These are phyloP conservation scores for Petroica traversi DNA, from an alignment of 2,113 vertebrate genomes.

Conservation along the genomic window DNA sequence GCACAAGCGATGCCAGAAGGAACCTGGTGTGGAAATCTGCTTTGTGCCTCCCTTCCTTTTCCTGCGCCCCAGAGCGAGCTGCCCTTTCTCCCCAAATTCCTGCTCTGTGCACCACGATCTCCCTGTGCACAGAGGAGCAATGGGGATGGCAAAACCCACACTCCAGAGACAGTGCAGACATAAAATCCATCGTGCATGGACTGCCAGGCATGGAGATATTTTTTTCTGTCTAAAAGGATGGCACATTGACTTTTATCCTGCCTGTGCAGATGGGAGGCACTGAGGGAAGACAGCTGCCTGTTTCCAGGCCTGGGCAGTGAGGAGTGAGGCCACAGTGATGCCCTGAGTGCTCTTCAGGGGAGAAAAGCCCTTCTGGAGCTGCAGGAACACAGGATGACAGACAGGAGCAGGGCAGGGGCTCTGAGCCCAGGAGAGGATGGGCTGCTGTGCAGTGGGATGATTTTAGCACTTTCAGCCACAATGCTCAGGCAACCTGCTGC, in stretches of 20 bases:
- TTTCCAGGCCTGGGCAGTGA: background rate
- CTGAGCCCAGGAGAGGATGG: fast-evolving
- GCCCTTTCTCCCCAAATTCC: background rate
- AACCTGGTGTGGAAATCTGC: background rate
- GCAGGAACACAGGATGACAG: fast-evolving
- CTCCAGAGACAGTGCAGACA: background rate
- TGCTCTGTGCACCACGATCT: fast-evolving
- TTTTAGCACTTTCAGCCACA: background rate
- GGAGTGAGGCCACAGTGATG: background rate
- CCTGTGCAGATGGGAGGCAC: background rate
- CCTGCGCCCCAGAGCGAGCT: background rate
- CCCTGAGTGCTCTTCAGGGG: background rate
- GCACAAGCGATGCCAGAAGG: background rate
- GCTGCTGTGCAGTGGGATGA: background rate
- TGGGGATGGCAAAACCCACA: fast-evolving
- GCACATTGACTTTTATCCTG: background rate
- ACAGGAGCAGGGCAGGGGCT: background rate
- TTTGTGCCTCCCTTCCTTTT: background rate
- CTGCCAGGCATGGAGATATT: background rate
- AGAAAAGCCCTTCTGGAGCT: background rate
- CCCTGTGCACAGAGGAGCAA: background rate
- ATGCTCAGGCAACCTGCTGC: background rate
- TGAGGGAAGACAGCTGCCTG: background rate
- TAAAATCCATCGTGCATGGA: background rate
- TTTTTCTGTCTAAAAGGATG: background rate